Base-by-base conservation (phyloP, 2,888 invertebrate species). In the Ferdinandea cuprea region DNA sequence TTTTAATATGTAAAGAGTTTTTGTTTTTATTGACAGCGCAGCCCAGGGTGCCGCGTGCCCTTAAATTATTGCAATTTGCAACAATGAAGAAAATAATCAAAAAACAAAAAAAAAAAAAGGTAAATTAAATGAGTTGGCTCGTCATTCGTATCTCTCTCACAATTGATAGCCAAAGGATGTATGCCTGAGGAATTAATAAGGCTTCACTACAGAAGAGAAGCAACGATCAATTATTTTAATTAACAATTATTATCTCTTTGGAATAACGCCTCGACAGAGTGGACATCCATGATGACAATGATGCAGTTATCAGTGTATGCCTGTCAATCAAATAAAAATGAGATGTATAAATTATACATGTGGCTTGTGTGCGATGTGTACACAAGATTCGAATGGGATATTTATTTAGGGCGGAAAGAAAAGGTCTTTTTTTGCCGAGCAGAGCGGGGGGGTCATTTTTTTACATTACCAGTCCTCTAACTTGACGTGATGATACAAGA, bases 61-160 rank as follows among this genome's bases (percentile, higher is more conserved):
- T 69, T 69, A 63, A 56, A 50, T 69, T 37, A 63, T 61, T 68
- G 56, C 15, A 52, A 3, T n/a, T 11, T 13, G 6, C 15, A 40
- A 63, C 25, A 8, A 35, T 50, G 65, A 71, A 65, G 65, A 56
- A 78, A 6, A 35, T 42, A n/a, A n/a, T n/a, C n/a, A n/a, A n/a
- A n/a, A n/a, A n/a, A n/a, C n/a, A n/a, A n/a, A n/a, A n/a, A n/a
- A n/a, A n/a, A n/a, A n/a, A 66, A 46, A 73, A 61, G 73, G 68
- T 68, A 73, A 73, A 79, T 79, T 79, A 73, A 79, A 79, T 61
- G 61, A 68, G n/a, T n/a, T n/a, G n/a, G n/a, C 37, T 37, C 48
- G 46, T 21, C 30, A 66, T 61, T 68, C 46, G 32, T 25, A 66
- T 61, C 28, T 68, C 54, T 9, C 2, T 7, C 11, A 0, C 32